These are phyloP conservation scores for Xestia ashworthii DNA, from an alignment of 2,888 invertebrate genomes.

Conservation along the genomic window DNA sequence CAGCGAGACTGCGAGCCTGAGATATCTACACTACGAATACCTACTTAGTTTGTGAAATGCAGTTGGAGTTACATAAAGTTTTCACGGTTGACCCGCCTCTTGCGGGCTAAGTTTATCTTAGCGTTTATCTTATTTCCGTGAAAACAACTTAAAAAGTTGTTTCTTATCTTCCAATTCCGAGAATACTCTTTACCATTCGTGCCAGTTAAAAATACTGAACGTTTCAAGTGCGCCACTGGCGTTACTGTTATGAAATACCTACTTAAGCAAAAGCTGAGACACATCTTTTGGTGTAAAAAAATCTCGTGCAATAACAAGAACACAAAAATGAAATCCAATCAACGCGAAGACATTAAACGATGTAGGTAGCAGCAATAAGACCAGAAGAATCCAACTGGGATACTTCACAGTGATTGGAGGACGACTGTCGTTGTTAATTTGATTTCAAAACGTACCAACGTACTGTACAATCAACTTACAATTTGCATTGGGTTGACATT, in stretches of 20 bases:
- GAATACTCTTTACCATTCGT: conserved; percentile 74
- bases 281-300: background rate
- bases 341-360: conserved; percentile 13
- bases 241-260: conserved; percentile 40
- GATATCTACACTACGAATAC: conserved; percentile 35
- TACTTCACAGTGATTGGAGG: conserved; percentile 20
- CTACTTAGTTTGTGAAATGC: conserved; percentile 60
- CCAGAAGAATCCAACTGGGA: conserved; percentile 20
- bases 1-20: conserved; percentile 18
- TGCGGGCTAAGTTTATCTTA: conserved; percentile 79
- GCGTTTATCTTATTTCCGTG: conserved; percentile 86
- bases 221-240: conserved; percentile 48
- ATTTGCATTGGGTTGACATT: conserved; percentile 46
- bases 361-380: conserved; percentile 27
- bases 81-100: conserved; percentile 76
- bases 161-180: conserved; percentile 80
- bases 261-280: conserved; percentile 17
- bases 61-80: conserved; percentile 71
- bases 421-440: conserved; percentile 41
- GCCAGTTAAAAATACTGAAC: conserved; percentile 62
- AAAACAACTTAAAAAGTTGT: conserved; percentile 80
- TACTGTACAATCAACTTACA: conserved; percentile 44
- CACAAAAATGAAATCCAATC: conserved; percentile 23
- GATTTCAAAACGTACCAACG: conserved; percentile 48
- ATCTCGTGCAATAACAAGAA: conserved; percentile 8